Evolutionary conservation across 2,113 vertebrate genomes (phyloP), one percentile per base, ranked within the genome.

Genomic region (Leptobrachium ailaonicum): DNA sequence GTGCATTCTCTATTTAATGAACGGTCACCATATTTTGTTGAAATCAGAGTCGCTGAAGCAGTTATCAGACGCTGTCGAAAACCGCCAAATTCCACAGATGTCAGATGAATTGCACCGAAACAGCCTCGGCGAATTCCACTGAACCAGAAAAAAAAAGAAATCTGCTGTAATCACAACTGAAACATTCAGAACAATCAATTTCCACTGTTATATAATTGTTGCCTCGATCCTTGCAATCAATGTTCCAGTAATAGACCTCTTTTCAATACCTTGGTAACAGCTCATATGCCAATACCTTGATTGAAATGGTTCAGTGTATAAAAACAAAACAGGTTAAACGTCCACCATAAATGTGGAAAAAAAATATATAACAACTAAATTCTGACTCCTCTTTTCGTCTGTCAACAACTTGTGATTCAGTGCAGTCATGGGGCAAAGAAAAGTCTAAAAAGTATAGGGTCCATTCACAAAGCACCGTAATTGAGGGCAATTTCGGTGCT

Each of bases 201-300:
- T 74, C 72, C 73, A 69, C 72, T 75, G 71, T 69, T 80, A 60
- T 56, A 80, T 75, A 80, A 80, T 80, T 80, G 79, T 80, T 75
- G 71, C 67, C 66, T 80, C 53, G 40, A 80, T 80, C 72, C 41
- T 80, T 80, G 71, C 79, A 69, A 80, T 80, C 79, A 75, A 80
- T 80, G 79, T 60, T 12, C 6, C 71, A 45, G 78, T n/a, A n/a
- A n/a, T 80, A 66, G 67, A 63, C 67, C 72, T 60, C 66, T 66
- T 42, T 72, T 75, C 50, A 80, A 68, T 69, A 74, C 66, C 54
- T 58, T 66, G 6, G n/a, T 62, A 62, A 74, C 50, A 1, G 14
- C 64, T 62, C 42, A 54, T 32, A 60, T 62, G 71, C 73, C 79
- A 80, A 75, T 80, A 80, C 56, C 64, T n/a, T 69, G 79, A 80